Evolutionary conservation across 2,113 vertebrate genomes (phyloP).

Genomic region (Aythya baeri): DNA sequence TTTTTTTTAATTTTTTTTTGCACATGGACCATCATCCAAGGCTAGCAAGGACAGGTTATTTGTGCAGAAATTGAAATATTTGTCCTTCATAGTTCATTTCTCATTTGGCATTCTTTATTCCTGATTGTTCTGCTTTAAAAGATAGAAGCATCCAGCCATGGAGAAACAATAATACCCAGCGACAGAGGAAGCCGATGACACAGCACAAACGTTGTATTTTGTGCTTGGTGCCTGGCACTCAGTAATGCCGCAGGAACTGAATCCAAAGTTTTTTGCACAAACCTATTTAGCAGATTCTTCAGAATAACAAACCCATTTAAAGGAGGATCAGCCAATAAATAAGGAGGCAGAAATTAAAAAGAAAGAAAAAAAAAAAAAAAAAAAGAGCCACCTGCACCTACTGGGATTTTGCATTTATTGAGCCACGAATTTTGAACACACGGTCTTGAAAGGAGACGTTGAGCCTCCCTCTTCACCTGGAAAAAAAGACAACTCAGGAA

Average conservation of each 20-base stretch:
- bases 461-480: neutral
- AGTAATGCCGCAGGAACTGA: neutral
- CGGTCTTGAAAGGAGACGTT: neutral
- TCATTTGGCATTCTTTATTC: constrained; percentile 61
- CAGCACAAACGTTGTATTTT: constrained; percentile 37
- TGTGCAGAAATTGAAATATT: constrained; percentile 56
- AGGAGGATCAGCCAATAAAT: neutral
- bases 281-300: constrained; percentile 2
- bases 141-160: constrained; percentile 61
- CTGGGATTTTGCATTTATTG: neutral
- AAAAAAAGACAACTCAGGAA: neutral
- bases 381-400: neutral
- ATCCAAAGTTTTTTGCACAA: neutral
- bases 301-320: neutral
- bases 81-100: constrained; percentile 70
- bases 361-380: neutral
- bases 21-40: neutral
- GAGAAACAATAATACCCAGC: constrained; percentile 57
- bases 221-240: neutral
- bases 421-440: neutral
- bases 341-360: neutral
- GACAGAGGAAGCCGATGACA: constrained; percentile 55
- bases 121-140: constrained; percentile 65
- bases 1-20: neutral
- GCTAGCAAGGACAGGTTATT: constrained; percentile 48